phyloP scores from a whole-genome alignment of 2,113 vertebrate species.

The Microcebus tavaratra region DNA sequence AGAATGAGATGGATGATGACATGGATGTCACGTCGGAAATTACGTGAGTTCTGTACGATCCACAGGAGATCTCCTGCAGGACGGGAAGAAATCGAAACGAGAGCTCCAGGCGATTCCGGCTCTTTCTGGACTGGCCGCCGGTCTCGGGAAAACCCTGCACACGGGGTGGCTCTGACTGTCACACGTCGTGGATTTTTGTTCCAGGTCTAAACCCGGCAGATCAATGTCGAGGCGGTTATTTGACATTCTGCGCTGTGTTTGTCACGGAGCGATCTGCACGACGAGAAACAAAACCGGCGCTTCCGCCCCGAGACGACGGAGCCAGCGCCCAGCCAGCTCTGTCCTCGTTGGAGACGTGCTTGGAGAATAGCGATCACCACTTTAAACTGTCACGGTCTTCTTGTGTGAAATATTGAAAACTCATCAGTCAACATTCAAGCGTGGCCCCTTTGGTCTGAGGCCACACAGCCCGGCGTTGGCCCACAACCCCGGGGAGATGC shows the following conservation, averaged over 20 bases:
- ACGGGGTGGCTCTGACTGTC: neutral
- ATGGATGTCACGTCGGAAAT: slow-evolving; percentile 50
- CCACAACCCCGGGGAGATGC: fast-evolving
- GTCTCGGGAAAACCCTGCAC: neutral
- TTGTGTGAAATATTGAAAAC: fast-evolving
- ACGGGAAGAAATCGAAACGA: neutral
- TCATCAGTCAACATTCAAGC: fast-evolving
- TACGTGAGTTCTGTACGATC: neutral
- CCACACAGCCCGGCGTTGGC: fast-evolving
- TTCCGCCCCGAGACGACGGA: neutral
- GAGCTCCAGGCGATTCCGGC: neutral
- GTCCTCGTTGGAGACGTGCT: fast-evolving
- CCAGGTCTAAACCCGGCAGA: neutral
- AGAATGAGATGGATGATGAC: neutral
- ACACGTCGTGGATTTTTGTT: neutral
- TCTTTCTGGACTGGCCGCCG: neutral
- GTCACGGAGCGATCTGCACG: fast-evolving
- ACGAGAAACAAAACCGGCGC: fast-evolving
- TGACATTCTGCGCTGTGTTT: neutral
- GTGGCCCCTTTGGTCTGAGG: neutral
- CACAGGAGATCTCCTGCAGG: neutral
- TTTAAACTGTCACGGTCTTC: fast-evolving
- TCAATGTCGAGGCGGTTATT: neutral
- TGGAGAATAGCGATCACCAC: no score
- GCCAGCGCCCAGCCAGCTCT: fast-evolving